Conservation (phyloP, 1,140 invertebrate genomes). For the Yoshiicerus persimilis region DNA sequence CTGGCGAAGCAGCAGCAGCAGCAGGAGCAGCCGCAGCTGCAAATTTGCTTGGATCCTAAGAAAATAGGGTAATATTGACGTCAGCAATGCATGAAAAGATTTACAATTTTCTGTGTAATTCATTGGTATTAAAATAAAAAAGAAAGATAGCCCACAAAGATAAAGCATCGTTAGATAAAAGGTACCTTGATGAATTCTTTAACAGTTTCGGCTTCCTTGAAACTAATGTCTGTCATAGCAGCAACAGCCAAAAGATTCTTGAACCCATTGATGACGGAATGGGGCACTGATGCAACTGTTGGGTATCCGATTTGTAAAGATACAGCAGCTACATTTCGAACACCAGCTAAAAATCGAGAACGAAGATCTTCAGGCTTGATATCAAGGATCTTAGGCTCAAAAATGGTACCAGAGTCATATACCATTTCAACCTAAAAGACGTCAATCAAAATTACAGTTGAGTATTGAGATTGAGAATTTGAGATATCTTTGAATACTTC, state of each 20-base stretch:
- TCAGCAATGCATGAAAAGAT: not conserved
- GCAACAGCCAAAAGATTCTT: slow-evolving; percentile 97
- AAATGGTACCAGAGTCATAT: slow-evolving; percentile 97
- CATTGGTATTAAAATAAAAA: not conserved
- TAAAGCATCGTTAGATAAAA: not conserved
- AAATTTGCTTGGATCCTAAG: slow-evolving; percentile 91
- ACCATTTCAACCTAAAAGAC: slow-evolving; percentile 69
- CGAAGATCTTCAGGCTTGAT: slow-evolving; percentile 95
- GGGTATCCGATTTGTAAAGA: slow-evolving; percentile 94
- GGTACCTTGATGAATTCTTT: slow-evolving; percentile 82
- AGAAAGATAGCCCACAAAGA: slow-evolving; percentile 2
- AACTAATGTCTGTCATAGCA: slow-evolving; percentile 91
- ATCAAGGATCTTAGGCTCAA: slow-evolving; percentile 94
- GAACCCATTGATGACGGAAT: slow-evolving; percentile 96
- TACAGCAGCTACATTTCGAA: slow-evolving; percentile 90
- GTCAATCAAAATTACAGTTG: not conserved
- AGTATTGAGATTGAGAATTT: not conserved
- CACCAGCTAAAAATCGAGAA: slow-evolving; percentile 64
- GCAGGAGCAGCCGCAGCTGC: slow-evolving; percentile 66
- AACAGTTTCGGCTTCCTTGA: slow-evolving; percentile 90
- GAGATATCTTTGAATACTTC: not conserved
- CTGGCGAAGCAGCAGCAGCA: slow-evolving; percentile 61
- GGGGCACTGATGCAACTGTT: slow-evolving; percentile 92
- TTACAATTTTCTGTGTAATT: not conserved
- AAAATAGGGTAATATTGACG: slow-evolving; percentile 47